Conservation (phyloP, 2,797 vertebrate species). For the Heteromormyrus szaboi region DNA sequence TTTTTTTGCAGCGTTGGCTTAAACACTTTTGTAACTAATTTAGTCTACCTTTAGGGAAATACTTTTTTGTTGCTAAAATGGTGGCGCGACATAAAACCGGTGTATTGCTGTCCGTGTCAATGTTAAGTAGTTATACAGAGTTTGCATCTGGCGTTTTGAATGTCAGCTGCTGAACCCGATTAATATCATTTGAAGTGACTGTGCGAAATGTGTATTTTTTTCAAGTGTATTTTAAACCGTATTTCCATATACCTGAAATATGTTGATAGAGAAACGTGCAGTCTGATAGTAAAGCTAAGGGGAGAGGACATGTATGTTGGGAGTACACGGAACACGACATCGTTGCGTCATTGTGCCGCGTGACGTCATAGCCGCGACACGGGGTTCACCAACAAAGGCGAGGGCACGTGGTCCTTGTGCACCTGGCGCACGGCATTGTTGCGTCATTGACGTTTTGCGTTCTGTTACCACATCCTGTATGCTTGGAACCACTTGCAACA, state of each 20-base stretch:
- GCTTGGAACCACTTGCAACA: neutral
- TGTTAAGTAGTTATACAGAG: neutral
- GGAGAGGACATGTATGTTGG: neutral
- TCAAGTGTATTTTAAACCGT: neutral
- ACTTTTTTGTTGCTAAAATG: constrained; percentile 3
- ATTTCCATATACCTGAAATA: neutral
- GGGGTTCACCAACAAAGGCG: neutral
- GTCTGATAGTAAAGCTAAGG: neutral
- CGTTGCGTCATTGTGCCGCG: neutral
- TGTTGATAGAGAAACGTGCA: neutral
- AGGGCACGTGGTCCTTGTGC: neutral
- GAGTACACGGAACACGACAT: constrained; percentile 3
- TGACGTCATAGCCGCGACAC: constrained; percentile 4
- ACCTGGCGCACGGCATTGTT: neutral
- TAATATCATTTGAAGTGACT: neutral
- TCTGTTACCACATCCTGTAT: neutral
- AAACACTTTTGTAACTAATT: neutral
- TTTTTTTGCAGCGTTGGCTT: neutral
- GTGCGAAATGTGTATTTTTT: neutral
- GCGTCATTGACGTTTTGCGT: neutral
- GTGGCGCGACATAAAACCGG: neutral
- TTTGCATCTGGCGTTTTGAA: neutral
- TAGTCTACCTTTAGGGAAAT: neutral
- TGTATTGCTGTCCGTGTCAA: neutral
- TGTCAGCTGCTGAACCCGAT: neutral